phyloP scores from a whole-genome alignment of 2,797 vertebrate species.

The Pyrocephalus nanus region DNA sequence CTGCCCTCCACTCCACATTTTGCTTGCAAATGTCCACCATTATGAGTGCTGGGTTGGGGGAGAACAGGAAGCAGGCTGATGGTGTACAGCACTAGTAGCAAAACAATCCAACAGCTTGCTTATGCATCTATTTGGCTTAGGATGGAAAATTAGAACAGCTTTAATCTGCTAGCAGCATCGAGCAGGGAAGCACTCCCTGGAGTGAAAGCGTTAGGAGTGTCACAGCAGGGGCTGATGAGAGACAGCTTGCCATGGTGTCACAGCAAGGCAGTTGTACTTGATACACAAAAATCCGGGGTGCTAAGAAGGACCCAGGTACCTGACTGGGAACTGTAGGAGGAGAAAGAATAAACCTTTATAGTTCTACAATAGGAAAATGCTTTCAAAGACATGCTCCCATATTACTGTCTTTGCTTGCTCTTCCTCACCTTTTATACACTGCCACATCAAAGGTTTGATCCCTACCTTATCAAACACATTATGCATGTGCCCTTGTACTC shows the following conservation, averaged over 20 bases:
- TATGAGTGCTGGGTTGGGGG: slow-evolving; percentile 32
- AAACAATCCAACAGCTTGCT: slow-evolving; percentile 80
- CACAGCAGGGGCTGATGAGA: slow-evolving; percentile 71
- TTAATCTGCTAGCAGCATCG: slow-evolving; percentile 76
- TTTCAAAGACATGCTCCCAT: neutral
- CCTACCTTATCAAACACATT: neutral
- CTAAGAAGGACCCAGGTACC: neutral
- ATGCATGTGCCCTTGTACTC: neutral
- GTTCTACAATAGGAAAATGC: neutral
- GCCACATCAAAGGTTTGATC: neutral
- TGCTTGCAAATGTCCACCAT: slow-evolving; percentile 69
- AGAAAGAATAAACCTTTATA: neutral
- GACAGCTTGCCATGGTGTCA: slow-evolving; percentile 31
- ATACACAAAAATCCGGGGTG: slow-evolving; percentile 28
- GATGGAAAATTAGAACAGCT: slow-evolving; percentile 79
- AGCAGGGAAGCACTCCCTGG: slow-evolving; percentile 74
- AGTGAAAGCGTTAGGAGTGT: slow-evolving; percentile 66
- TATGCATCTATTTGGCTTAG: slow-evolving; percentile 81
- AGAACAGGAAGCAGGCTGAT: slow-evolving; percentile 21
- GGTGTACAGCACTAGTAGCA: neutral
- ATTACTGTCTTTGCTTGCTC: neutral
- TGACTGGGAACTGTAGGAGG: neutral
- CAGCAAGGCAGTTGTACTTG: neutral
- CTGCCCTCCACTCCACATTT: slow-evolving; percentile 33
- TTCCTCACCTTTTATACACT: neutral